Evolutionary conservation across 2,888 invertebrate genomes (phyloP), one percentile per base, ranked within the genome.

Genomic region (Idaea aversata): DNA sequence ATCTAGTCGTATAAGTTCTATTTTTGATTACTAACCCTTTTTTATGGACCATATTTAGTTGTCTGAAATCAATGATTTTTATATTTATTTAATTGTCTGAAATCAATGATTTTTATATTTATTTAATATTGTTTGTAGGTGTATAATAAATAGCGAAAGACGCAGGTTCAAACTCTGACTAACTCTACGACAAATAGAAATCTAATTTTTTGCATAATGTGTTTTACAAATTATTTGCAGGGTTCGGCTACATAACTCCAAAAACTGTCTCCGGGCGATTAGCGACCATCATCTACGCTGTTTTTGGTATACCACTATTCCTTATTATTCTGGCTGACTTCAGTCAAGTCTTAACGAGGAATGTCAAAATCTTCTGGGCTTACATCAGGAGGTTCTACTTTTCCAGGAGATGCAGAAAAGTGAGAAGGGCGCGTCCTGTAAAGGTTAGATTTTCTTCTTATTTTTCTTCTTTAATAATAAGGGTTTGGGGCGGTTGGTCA

Each of bases 201-300:
- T 25, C 25, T 47, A 10, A 6, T 47, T 47, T 7, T 47, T 2
- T 47, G 25, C 25, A 1, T 25, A 47, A 47, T 4, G 47, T 47
- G 47, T 47, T 47, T 47, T 7, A 47, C 13, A 47, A 13, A 47
- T 6, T 47, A 13, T 36, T 87, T 88, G 84, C 93, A 99, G 99
- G 99, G 80, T 99, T 99, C 91, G 99, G 99, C 69, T 98, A 99
- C 87, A 97, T 99, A 77, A 96, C 97, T 62, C 99, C 99, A 0
- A 96, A 96, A 75, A 99, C 99, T 13, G 94, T 92, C 5, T 95
- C 96, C 13, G 99, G 99, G 7, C 95, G 97, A 70, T 95, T 96
- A 0, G 94, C 98, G 62, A 98, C 99, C 0, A 98, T 99, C 72
- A 92, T 97, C 35, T 99, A 99, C 86, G 98, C 99, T 36, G 95